These are phyloP conservation scores for Cavia aperea DNA, from an alignment of 2,113 vertebrate species.

Conservation along the genomic window DNA sequence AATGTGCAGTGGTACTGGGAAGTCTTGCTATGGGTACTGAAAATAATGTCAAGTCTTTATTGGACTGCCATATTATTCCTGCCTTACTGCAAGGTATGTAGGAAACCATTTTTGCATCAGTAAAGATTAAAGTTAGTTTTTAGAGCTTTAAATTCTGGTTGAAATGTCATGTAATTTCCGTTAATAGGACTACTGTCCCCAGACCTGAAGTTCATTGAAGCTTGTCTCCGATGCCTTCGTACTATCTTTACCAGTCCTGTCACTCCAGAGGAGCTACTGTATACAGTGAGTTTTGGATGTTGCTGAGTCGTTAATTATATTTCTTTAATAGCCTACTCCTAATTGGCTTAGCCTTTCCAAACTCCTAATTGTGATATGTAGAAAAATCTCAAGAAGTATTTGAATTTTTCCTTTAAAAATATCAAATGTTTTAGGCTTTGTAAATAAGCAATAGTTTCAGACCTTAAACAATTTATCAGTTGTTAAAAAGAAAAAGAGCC, in stretches of 20 bases:
- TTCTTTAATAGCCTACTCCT: neutral
- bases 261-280: constrained; percentile 97
- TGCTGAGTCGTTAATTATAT: neutral
- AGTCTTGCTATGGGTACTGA: constrained; percentile 99
- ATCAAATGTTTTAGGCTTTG: neutral
- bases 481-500: neutral
- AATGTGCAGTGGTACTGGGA: constrained; percentile 95
- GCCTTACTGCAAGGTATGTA: constrained; percentile 93
- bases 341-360: constrained; percentile 15
- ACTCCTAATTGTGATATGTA: neutral
- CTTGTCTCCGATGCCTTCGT: constrained; percentile 94
- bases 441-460: constrained; percentile 24
- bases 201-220: constrained; percentile 95
- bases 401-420: constrained; percentile 36
- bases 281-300: constrained; percentile 85
- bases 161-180: constrained; percentile 3
- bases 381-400: constrained; percentile 26
- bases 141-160: neutral
- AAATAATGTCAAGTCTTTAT: constrained; percentile 98
- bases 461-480: constrained; percentile 8
- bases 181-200: constrained; percentile 87
- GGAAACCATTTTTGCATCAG: constrained; percentile 11
- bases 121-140: constrained; percentile 16
- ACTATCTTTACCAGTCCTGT: constrained; percentile 97
- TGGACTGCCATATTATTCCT: constrained; percentile 99